Evolutionary conservation across 2,797 vertebrate species (phyloP), one percentile per base, ranked within the genome.

Genomic region (Tenualosa ilisha): DNA sequence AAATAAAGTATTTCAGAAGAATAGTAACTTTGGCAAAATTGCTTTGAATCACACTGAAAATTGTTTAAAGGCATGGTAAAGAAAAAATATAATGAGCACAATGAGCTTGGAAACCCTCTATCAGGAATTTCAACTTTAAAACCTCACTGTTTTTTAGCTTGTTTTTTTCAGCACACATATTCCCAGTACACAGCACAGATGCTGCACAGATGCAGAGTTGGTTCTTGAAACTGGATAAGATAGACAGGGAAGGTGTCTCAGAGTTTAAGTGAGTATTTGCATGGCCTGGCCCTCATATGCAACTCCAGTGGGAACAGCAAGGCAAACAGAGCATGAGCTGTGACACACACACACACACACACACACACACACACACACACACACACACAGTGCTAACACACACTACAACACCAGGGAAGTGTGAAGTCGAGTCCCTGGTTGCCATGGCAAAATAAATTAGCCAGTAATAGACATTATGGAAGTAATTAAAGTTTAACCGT

Each of bases 401-500:
- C 31, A 31, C 31, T 31, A 1, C 22, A 59, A 59, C 56, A 59
- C 17, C 22, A 7, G 56, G 56, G 20, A 22, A 59, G 22, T 2
- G 20, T 8, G 56, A 59, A n/a, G 40, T 13, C 15, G 0, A 6
- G 68, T 56, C 65, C 2, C 59, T 56, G 53, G 37, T 59, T 22
- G 56, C 46, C 20, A 50, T 54, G 53, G 24, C 22, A n/a, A 61
- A 54, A 86, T 86, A 79, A 87, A 91, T 87, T 75, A 90, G 90
- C 87, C 79, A 86, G 68, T 85, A 17, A 46, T 37, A 82, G 75
- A 88, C 88, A 88, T 88, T 84, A 84, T 75, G 79, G 72, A 83
- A 68, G 59, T 81, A 51, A 49, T 88, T 82, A 83, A 87, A 84
- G 50, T 88, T 83, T 26, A 82, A 72, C 65, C 65, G 40, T 12